Conservation (phyloP, 1,140 invertebrate genomes). For the Apis dorsata region DNA sequence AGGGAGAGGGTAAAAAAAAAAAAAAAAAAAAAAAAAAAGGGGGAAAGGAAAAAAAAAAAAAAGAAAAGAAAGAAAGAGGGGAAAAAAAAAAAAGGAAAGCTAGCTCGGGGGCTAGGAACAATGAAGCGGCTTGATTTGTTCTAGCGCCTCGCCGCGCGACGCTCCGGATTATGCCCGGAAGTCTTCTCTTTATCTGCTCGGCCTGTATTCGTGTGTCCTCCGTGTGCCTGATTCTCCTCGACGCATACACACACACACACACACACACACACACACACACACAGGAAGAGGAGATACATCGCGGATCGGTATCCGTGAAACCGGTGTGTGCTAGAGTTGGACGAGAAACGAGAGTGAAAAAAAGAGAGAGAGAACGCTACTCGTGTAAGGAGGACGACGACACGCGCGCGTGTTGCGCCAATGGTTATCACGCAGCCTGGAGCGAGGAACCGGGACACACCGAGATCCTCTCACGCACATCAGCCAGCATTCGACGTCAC, state of each 20-base stretch:
- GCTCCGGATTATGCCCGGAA: constrained; percentile 78
- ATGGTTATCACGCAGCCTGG: constrained; percentile 53
- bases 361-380: not conserved
- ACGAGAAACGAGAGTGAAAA: not conserved
- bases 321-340: not conserved
- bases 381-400: constrained; percentile 27
- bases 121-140: constrained; percentile 78
- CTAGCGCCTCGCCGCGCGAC: constrained; percentile 69
- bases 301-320: not conserved
- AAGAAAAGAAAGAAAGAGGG: constrained; percentile 14
- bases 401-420: constrained; percentile 16
- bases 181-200: constrained; percentile 74
- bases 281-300: not conserved
- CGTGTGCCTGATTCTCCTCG: constrained; percentile 30
- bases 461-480: constrained; percentile 35
- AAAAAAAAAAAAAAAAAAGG: constrained; percentile 30
- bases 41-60: not conserved
- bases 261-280: too few relatives aligned
- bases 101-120: constrained; percentile 65
- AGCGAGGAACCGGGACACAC: constrained; percentile 35
- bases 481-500: constrained; percentile 3
- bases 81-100: constrained; percentile 44
- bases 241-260: constrained; percentile 38
- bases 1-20: constrained; percentile 2
- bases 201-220: constrained; percentile 37